These are phyloP conservation scores for Hemichromis elongatus DNA, from an alignment of 2,113 vertebrate genomes.

Conservation along the genomic window DNA sequence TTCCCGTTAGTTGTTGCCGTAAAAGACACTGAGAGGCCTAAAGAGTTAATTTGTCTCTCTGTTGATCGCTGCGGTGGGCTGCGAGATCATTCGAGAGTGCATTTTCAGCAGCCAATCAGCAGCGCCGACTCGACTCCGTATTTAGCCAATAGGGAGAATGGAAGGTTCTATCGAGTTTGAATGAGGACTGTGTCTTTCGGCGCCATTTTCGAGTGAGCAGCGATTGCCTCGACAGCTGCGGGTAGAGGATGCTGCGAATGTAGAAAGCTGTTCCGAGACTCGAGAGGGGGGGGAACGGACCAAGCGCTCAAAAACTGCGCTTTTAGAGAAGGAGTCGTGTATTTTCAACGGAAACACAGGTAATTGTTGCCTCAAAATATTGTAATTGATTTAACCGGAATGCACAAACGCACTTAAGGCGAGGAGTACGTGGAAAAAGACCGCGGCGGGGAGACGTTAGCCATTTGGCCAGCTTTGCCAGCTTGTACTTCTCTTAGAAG, in stretches of 20 bases:
- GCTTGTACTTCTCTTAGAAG: constrained; percentile 38
- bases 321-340: background rate
- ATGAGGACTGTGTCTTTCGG: constrained; percentile 95
- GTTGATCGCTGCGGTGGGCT: constrained; percentile 62
- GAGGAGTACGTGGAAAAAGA: constrained; percentile 9
- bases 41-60: constrained; percentile 46
- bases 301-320: constrained; percentile 43
- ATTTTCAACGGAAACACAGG: constrained; percentile 24
- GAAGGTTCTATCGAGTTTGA: constrained; percentile 95
- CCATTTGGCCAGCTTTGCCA: constrained; percentile 55
- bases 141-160: constrained; percentile 73
- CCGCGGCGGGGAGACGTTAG: constrained; percentile 60
- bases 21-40: background rate
- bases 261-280: constrained; percentile 35
- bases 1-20: background rate
- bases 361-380: constrained; percentile 15
- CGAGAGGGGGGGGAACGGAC: background rate
- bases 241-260: constrained; percentile 59
- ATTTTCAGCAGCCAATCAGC: constrained; percentile 72
- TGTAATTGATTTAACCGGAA: background rate
- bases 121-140: constrained; percentile 64
- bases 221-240: constrained; percentile 77
- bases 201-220: constrained; percentile 98
- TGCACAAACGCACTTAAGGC: background rate
- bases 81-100: constrained; percentile 79